Percentiles rank a stretch among this genome's conserved stretches.
Evolutionary conservation across 2,888 invertebrate species (phyloP).

Genomic region (Drosophila leonis): DNA sequence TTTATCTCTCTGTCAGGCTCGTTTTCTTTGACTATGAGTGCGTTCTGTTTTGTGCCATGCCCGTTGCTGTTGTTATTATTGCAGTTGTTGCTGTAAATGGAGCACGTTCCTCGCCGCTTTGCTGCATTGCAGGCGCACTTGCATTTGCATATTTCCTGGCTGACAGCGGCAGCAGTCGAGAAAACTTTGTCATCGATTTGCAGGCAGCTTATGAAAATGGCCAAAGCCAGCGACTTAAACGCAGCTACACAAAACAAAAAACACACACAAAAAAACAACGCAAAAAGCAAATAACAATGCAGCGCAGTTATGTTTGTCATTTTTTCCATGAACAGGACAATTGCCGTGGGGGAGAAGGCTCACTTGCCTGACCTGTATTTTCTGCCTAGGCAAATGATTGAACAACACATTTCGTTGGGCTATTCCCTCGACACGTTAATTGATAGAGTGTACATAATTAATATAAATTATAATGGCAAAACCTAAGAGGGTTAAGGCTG

Average conservation of each 20-base stretch:
- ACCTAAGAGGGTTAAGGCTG: neutral
- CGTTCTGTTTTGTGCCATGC: constrained; percentile 42
- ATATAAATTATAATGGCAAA: constrained; percentile 16
- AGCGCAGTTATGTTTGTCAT: constrained; percentile 31
- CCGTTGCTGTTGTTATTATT: constrained; percentile 19
- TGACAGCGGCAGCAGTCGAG: neutral
- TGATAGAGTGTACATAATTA: constrained; percentile 22
- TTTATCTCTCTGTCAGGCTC: constrained; percentile 40
- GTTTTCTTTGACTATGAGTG: constrained; percentile 64
- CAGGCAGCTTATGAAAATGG: constrained; percentile 42
- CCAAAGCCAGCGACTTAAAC: constrained; percentile 36
- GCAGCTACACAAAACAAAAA: constrained; percentile 11
- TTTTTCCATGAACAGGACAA: constrained; percentile 23
- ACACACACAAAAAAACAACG: neutral
- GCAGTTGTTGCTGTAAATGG: constrained; percentile 44
- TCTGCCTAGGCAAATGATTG: constrained; percentile 6
- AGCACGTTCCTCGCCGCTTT: constrained; percentile 55
- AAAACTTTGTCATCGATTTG: constrained; percentile 55
- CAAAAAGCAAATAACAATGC: constrained; percentile 12
- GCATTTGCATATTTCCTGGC: constrained; percentile 71
- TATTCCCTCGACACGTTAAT: constrained; percentile 1
- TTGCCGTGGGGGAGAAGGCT: neutral
- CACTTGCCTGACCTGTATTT: neutral
- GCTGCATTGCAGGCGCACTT: constrained; percentile 79
- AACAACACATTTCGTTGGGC: neutral